Evolutionary conservation across 2,797 vertebrate genomes (phyloP), one percentile per base, ranked within the genome.

Genomic region (Alectoris magna): DNA sequence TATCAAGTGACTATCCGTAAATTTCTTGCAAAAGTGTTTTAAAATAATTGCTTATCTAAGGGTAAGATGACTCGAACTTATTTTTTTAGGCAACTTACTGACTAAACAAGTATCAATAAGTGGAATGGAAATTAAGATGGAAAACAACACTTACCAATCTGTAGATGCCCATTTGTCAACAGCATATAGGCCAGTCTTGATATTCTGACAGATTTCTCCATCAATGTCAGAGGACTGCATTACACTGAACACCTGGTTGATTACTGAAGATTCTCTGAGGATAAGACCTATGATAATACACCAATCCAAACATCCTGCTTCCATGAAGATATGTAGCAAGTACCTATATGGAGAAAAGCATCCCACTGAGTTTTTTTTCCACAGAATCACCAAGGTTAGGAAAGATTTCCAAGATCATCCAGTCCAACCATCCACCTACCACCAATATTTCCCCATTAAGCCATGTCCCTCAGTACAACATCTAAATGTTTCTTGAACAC

Each of bases 301-400:
- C 99, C 99, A 99, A 95, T 99, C 99, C 96, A 99, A 97, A 97
- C 99, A 99, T 91, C 99, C 99, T 6, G 99, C 99, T 97, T 99
- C 99, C 98, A 98, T 98, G 97, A 99, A 99, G 87, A 99, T 98
- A 91, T 99, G 99, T 39, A 99, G 98, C 94, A 99, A 98, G 95
- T 99, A 99, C 93, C 99, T 99, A 87, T 1, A 71, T 3, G n/a
- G 36, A 81, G 88, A 93, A 83, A 93, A 81, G 46, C 7, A 93
- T 21, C 29, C 17, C 14, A 7, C 24, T 79, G 72, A 49, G 1
- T 89, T 19, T 13, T 73, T 91, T 87, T 49, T 26, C 48, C 48
- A 26, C 7, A 49, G 48, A 55, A 55, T 18, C 29, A 55, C 29
- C 53, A 18, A 55, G 53, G 15, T 31, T 55, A 29, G 27, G 16